phyloP scores from a whole-genome alignment of 2,888 invertebrate species.

The Drosophila anomalata region DNA sequence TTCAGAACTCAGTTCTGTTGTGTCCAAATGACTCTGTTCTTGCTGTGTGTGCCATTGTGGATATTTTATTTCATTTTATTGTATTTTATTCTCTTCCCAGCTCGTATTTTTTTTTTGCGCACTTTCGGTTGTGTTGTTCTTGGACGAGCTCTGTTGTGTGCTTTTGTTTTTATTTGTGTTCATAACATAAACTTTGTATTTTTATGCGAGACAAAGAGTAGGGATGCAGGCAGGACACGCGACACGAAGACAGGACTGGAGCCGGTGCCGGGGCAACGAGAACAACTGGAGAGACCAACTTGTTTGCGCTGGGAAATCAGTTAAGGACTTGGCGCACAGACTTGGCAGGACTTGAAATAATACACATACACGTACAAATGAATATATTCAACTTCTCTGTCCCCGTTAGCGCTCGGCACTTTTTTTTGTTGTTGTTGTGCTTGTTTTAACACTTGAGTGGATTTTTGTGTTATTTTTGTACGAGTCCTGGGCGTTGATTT shows the following conservation, averaged over 20 bases:
- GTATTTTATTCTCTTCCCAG: constrained; percentile 67
- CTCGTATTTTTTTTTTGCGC: constrained; percentile 45
- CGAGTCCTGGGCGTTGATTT: constrained; percentile 56
- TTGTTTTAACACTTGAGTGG: constrained; percentile 77
- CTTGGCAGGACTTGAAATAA: constrained; percentile 55
- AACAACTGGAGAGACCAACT: constrained; percentile 66
- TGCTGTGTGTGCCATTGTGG: constrained; percentile 48
- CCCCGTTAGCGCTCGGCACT: constrained; percentile 62
- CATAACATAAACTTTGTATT: constrained; percentile 79
- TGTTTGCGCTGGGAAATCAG: constrained; percentile 77
- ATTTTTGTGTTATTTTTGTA: constrained; percentile 75
- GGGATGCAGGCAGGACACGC: constrained; percentile 18
- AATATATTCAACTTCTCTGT: constrained; percentile 45
- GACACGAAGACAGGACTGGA: constrained; percentile 8
- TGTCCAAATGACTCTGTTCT: constrained; percentile 41
- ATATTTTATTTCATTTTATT: constrained; percentile 76
- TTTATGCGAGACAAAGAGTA: constrained; percentile 61
- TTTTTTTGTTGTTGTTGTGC: constrained; percentile 46
- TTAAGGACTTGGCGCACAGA: constrained; percentile 69
- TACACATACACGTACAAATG: constrained; percentile 22
- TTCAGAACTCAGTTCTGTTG: constrained; percentile 5
- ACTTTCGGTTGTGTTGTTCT: constrained; percentile 57
- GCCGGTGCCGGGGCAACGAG: constrained; percentile 36
- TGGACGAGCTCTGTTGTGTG: constrained; percentile 53
- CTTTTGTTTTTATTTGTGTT: constrained; percentile 75